Percentiles rank a stretch among this genome's conserved stretches.
Evolutionary conservation across 2,113 vertebrate genomes (phyloP).

Genomic region (Mystacornis crossleyi): DNA sequence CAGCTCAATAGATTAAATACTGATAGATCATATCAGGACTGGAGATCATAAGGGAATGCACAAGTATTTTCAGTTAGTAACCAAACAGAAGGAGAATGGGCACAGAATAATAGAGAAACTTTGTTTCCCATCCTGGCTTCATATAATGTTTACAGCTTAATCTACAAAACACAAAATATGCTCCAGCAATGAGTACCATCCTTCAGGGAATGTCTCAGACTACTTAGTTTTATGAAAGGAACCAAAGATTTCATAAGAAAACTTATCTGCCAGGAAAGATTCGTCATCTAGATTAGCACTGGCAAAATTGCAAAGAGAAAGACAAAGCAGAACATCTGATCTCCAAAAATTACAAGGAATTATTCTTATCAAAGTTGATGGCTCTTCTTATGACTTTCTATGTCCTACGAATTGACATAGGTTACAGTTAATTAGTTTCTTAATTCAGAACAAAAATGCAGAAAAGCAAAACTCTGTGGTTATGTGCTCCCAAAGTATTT

Average conservation of each 20-base stretch:
- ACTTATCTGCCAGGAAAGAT: neutral
- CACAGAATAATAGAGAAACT: neutral
- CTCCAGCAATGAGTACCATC: neutral
- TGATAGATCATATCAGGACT: neutral
- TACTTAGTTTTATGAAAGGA: neutral
- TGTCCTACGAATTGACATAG: neutral
- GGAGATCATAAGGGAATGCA: neutral
- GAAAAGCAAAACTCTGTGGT: neutral
- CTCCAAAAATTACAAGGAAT: neutral
- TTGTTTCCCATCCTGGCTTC: neutral
- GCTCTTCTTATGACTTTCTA: neutral
- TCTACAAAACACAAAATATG: neutral
- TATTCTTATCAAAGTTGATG: neutral
- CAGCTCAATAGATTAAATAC: neutral
- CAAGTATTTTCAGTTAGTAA: neutral
- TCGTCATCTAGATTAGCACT: neutral
- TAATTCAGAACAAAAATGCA: neutral
- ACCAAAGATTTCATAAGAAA: neutral
- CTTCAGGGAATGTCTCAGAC: neutral
- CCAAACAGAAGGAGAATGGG: neutral
- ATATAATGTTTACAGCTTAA: neutral
- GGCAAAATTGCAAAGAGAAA: neutral
- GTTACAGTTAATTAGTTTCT: neutral
- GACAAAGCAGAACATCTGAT: neutral
- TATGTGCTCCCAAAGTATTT: neutral